Base-by-base conservation (phyloP, 2,888 invertebrate species). In the Aphrophora alni region DNA sequence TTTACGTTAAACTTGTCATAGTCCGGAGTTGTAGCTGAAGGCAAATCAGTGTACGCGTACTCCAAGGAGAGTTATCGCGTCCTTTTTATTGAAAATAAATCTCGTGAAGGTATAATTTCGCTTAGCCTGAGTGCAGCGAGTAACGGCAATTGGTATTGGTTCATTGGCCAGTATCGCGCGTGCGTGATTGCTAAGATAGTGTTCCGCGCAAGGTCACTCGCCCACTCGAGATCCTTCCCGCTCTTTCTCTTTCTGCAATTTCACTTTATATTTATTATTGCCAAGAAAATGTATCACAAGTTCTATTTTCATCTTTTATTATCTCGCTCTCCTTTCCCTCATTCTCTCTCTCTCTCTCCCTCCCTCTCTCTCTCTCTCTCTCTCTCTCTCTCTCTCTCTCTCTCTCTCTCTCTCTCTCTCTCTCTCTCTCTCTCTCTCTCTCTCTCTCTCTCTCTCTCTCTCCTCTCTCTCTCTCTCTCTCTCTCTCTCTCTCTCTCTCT, bases 161-260 rank as follows among this genome's bases (percentile, higher is more conserved):
- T 59, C 59, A 59, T 59, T 59, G 59, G 59, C 59, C 59, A 59
- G 59, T 59, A n/a, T 59, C 21, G 59, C 59, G 59, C 59, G 59
- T 59, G 59, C 59, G 21, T 59, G 59, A 59, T 59, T n/a, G 21
- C n/a, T 33, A 33, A 8, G 33, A 33, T 33, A 3, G n/a, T n/a
- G n/a, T n/a, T 5, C 33, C 8, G 5, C 3, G 33, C 59, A 21
- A 59, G 21, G 21, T 59, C 59, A 59, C 59, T 59, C 59, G 59
- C 59, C 59, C 59, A 59, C 59, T 59, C 59, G 21, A 1, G 2
- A 21, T 5, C 21, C 21, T 21, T 59, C 21, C 21, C 59, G n/a
- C 5, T 59, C 59, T 59, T 44, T 44, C 44, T 44, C 44, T 44
- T 44, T 44, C 10, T 44, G 21, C 59, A 59, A 59, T 59, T 59